Conservation (phyloP, 23 tunicate genomes). For the Styela plicata region DNA sequence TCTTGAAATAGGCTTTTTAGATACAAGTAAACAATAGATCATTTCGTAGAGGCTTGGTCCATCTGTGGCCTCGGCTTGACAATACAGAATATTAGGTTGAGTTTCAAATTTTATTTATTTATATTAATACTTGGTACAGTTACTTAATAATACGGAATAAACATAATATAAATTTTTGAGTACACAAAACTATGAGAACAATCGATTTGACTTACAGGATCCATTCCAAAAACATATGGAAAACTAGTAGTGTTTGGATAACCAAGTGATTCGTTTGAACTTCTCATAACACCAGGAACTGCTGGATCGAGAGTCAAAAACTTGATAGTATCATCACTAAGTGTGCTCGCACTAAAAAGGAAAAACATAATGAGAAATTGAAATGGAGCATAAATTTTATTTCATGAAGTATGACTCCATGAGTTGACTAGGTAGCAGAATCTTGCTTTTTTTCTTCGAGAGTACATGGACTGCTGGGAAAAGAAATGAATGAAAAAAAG, state of each 20-base stretch:
- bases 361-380: not conserved
- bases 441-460: not conserved
- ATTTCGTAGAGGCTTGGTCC: no score
- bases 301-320: constrained; percentile 52
- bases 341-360: not conserved
- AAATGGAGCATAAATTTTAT: not conserved
- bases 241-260: constrained; percentile 25
- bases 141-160: no score
- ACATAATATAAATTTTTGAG: no score
- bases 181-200: no score
- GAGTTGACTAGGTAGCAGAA: not conserved
- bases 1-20: no score
- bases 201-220: constrained; percentile 86
- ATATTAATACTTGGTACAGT: no score
- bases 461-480: no score
- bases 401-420: not conserved
- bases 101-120: no score
- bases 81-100: no score
- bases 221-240: constrained; percentile 89
- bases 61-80: no score
- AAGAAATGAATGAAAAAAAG: no score
- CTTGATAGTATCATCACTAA: constrained; percentile 2
- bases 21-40: no score
- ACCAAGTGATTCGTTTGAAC: constrained; percentile 1
- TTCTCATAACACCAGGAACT: constrained; percentile 42